Evolutionary conservation across 2,113 vertebrate genomes (phyloP).

Genomic region (Enhydra lutris): DNA sequence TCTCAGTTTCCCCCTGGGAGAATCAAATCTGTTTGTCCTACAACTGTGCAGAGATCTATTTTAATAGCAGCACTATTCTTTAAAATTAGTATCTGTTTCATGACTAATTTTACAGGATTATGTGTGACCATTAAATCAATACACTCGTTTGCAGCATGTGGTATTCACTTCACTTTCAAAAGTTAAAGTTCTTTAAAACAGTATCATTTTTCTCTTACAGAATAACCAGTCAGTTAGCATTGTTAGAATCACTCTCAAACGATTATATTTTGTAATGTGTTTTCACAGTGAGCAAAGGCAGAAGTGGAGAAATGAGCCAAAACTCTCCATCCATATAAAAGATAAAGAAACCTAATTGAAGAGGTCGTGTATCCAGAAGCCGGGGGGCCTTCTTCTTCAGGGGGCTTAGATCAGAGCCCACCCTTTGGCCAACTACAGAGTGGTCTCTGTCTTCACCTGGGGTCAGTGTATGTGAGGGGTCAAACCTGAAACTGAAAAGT

Average conservation of each 20-base stretch:
- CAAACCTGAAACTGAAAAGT: slow-evolving; percentile 63
- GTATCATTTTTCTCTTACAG: slow-evolving; percentile 39
- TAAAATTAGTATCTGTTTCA: slow-evolving; percentile 68
- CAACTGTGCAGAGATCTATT: slow-evolving; percentile 37
- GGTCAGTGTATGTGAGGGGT: slow-evolving; percentile 42
- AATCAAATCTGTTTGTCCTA: slow-evolving; percentile 41
- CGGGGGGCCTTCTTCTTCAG: neutral
- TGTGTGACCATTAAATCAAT: slow-evolving; percentile 54
- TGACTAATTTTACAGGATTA: slow-evolving; percentile 63
- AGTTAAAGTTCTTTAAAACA: neutral
- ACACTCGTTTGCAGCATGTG: slow-evolving; percentile 28
- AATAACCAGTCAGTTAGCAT: slow-evolving; percentile 7
- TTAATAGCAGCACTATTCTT: slow-evolving; percentile 45
- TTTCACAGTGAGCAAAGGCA: slow-evolving; percentile 60
- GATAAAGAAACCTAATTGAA: slow-evolving; percentile 45
- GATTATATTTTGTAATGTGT: slow-evolving; percentile 52
- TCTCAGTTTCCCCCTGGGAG: neutral
- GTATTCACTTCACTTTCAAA: slow-evolving; percentile 35
- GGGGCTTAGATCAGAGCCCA: slow-evolving; percentile 34
- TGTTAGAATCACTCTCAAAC: slow-evolving; percentile 21
- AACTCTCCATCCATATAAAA: neutral
- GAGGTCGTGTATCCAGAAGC: slow-evolving; percentile 3
- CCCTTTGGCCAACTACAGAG: neutral
- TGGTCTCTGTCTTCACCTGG: slow-evolving; percentile 13
- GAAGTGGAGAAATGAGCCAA: slow-evolving; percentile 33